Percentiles rank a stretch among this genome's conserved stretches.
Evolutionary conservation across 2,113 vertebrate genomes (phyloP).

Genomic region (Hyperopisus bebe): DNA sequence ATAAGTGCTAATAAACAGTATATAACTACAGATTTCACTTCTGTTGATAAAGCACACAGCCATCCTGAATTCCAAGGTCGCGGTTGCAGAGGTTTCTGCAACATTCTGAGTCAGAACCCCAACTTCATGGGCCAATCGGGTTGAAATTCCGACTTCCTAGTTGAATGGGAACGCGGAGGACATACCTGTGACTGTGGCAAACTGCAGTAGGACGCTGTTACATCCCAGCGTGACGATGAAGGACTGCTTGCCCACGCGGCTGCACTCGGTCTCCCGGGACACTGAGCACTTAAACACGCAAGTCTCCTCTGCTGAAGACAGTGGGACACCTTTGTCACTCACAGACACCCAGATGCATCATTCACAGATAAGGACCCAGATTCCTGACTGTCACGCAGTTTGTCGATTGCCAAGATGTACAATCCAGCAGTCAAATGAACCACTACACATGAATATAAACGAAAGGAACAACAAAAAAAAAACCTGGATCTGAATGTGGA

Average conservation of each 20-base stretch:
- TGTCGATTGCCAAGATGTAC: not conserved
- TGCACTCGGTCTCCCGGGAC: slow-evolving; percentile 84
- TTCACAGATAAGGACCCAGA: not conserved
- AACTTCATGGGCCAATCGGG: not conserved
- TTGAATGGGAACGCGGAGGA: not conserved
- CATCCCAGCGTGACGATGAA: slow-evolving; percentile 92
- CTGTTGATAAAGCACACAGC: not conserved
- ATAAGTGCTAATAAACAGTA: not conserved
- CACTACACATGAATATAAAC: not conserved
- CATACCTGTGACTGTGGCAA: slow-evolving; percentile 78
- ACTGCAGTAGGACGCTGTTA: slow-evolving; percentile 88
- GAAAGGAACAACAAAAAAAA: not conserved
- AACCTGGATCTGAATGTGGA: not conserved
- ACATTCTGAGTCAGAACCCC: not conserved
- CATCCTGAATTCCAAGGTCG: not conserved
- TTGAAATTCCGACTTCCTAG: not conserved
- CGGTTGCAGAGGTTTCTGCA: not conserved
- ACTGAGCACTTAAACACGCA: slow-evolving; percentile 88
- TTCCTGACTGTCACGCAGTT: not conserved
- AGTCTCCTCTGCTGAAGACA: slow-evolving; percentile 69
- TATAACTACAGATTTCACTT: not conserved
- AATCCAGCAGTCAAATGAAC: not conserved
- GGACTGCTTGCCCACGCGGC: slow-evolving; percentile 92
- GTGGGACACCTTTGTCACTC: not conserved
- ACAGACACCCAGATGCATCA: not conserved